Percentiles rank a stretch among this genome's conserved stretches.
These are phyloP conservation scores for Smittia aterrima DNA, from an alignment of 2,888 invertebrate species.

Conservation along the genomic window DNA sequence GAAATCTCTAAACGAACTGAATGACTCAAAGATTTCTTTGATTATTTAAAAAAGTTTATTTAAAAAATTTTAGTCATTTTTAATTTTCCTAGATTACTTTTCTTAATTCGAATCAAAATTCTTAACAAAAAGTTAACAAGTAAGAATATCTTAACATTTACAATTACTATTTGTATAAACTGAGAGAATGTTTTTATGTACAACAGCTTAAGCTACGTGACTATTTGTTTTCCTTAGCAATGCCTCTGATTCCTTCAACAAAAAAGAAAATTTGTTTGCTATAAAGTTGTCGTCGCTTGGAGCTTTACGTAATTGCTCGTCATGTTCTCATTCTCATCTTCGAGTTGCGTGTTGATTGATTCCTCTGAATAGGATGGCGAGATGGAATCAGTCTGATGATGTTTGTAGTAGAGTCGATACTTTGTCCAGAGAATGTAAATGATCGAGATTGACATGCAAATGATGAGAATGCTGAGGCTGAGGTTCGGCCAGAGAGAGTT, in stretches of 20 bases:
- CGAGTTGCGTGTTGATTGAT: constrained; percentile 33
- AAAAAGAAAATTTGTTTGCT: constrained; percentile 19
- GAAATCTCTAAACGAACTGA: too few species aligned
- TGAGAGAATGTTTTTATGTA: neutral
- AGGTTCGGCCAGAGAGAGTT: constrained; percentile 35
- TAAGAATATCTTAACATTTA: too few species aligned
- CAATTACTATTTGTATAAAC: neutral
- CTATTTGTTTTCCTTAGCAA: neutral
- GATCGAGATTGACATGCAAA: constrained; percentile 37
- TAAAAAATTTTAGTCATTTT: too few species aligned
- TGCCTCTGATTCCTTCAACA: neutral
- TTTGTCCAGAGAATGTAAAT: constrained; percentile 35
- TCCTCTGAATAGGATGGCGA: constrained; percentile 35
- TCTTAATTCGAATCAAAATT: too few species aligned
- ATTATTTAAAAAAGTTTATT: too few species aligned
- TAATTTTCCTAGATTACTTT: too few species aligned
- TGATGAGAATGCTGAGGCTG: constrained; percentile 37
- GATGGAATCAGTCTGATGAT: constrained; percentile 12
- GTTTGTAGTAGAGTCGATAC: constrained; percentile 37
- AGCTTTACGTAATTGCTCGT: constrained; percentile 34
- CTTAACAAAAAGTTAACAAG: too few species aligned
- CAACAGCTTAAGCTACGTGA: neutral
- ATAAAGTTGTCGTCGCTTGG: constrained; percentile 25
- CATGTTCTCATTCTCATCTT: constrained; percentile 34
- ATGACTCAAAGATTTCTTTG: too few species aligned